phyloP scores from a whole-genome alignment of 2,888 invertebrate species.

The Cinara cedri region DNA sequence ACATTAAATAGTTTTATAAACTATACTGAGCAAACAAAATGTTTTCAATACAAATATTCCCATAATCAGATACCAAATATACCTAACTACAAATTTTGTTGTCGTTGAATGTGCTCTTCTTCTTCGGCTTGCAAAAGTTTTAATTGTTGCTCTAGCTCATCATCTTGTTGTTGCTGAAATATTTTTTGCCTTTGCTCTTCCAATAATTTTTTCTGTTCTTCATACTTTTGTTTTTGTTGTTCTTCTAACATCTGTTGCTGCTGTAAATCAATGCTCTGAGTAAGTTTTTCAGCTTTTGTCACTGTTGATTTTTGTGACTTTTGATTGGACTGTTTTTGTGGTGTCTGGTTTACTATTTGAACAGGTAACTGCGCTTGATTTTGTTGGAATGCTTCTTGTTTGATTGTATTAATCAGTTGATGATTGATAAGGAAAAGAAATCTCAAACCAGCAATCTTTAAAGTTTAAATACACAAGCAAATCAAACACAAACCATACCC shows the following conservation, averaged over 20 bases:
- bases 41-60: too few relatives aligned
- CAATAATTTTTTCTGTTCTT: slow-evolving; percentile 21
- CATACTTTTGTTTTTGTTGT: slow-evolving; percentile 16
- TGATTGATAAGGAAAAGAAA: slow-evolving; percentile 94
- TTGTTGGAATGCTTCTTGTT: slow-evolving; percentile 73
- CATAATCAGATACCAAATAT: too few relatives aligned
- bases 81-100: slow-evolving; percentile 27
- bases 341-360: slow-evolving; percentile 47
- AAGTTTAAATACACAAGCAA: slow-evolving; percentile 61
- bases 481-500: slow-evolving; percentile 43
- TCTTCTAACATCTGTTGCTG: slow-evolving; percentile 37
- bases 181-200: slow-evolving; percentile 51
- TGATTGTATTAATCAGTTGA: slow-evolving; percentile 85
- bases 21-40: too few relatives aligned
- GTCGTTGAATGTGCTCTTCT: slow-evolving; percentile 39
- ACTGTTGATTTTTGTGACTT: slow-evolving; percentile 35
- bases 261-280: slow-evolving; percentile 10
- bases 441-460: slow-evolving; percentile 83
- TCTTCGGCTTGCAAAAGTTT: slow-evolving; percentile 48
- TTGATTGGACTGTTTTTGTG: slow-evolving; percentile 33
- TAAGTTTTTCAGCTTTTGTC: slow-evolving; percentile 37
- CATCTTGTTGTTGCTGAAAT: slow-evolving; percentile 50
- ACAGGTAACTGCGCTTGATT: slow-evolving; percentile 44
- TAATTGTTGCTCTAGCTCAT: slow-evolving; percentile 44
- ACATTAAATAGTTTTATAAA: too few relatives aligned